These are phyloP conservation scores for Dendropsophus ebraccatus DNA, from an alignment of 2,113 vertebrate genomes.

Conservation along the genomic window DNA sequence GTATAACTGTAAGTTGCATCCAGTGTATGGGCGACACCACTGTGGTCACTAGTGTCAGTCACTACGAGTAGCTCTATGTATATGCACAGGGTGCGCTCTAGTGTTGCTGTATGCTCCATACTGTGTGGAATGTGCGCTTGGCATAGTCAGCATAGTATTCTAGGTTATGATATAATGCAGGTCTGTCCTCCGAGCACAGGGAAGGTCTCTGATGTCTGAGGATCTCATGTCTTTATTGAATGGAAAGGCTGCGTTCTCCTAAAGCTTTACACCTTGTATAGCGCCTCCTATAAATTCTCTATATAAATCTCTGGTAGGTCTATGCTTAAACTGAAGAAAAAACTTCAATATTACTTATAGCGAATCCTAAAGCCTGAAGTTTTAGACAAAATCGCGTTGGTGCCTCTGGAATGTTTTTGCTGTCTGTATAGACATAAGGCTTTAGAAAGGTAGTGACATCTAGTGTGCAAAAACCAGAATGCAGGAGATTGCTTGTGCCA, in stretches of 20 bases:
- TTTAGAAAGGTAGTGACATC: constrained; percentile 20
- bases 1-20: background rate
- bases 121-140: background rate
- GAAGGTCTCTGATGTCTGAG: background rate
- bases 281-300: too few relatives aligned
- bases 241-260: background rate
- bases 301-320: too few relatives aligned
- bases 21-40: background rate
- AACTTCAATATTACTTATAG: too few relatives aligned
- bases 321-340: too few relatives aligned
- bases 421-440: background rate
- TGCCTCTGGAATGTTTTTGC: background rate
- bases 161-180: background rate
- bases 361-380: too few relatives aligned
- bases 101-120: background rate
- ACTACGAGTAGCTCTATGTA: background rate
- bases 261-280: too few relatives aligned
- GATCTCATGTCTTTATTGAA: too few relatives aligned
- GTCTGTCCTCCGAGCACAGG: background rate
- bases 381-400: background rate
- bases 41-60: background rate
- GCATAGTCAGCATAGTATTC: constrained; percentile 13
- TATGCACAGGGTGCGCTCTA: background rate
- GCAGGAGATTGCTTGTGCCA: too few relatives aligned
- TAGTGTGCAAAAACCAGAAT: constrained; percentile 2